These are phyloP conservation scores for Philaenus spumarius DNA, from an alignment of 1,140 invertebrate species.

Conservation along the genomic window DNA sequence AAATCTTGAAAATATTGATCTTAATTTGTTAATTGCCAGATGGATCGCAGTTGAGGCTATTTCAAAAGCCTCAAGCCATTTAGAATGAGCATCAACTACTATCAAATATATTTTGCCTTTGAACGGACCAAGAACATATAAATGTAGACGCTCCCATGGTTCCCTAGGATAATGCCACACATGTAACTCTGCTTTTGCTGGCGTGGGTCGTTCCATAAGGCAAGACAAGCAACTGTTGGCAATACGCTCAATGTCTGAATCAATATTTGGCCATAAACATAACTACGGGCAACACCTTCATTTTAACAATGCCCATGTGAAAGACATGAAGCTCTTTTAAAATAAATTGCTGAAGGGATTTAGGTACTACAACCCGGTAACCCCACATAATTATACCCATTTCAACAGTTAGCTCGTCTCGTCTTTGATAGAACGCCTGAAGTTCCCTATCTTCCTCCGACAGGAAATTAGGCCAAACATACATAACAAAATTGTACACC, in stretches of 20 bases:
- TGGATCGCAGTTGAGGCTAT: not conserved
- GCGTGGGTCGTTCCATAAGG: not conserved
- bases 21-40: not conserved
- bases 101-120: not conserved
- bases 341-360: not conserved
- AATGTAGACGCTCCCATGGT: not conserved
- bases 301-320: not conserved
- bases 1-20: not conserved
- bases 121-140: no score
- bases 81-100: conserved; percentile 11
- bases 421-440: not conserved
- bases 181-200: not conserved
- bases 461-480: conserved; percentile 10
- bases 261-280: not conserved
- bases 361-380: conserved; percentile 15
- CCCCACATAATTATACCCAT: conserved; percentile 4
- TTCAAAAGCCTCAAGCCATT: conserved; percentile 4
- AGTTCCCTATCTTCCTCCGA: no score
- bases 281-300: conserved; percentile 11
- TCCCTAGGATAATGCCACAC: not conserved
- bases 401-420: conserved; percentile 13
- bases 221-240: no score
- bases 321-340: not conserved
- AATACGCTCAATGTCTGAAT: no score
- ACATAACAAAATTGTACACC: not conserved